Evolutionary conservation across 1,140 invertebrate genomes (phyloP).

Genomic region (Goniozus legneri): DNA sequence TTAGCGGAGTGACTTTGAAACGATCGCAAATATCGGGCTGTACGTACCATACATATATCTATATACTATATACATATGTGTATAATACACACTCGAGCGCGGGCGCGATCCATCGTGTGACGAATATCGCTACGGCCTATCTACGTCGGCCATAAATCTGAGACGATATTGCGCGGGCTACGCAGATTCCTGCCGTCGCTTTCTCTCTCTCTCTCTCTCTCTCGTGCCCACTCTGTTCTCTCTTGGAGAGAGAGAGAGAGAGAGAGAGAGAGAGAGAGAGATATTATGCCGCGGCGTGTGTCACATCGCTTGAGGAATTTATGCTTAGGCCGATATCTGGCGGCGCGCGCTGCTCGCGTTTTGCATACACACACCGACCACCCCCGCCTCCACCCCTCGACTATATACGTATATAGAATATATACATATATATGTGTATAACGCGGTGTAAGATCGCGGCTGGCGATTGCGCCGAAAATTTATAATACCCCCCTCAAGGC

Average conservation of each 20-base stretch:
- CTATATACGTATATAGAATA: no score
- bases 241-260: no score
- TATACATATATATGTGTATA: no score
- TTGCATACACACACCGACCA: conserved; percentile 16
- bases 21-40: no score
- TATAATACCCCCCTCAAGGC: conserved; percentile 34
- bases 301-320: conserved; percentile 35
- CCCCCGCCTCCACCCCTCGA: no score
- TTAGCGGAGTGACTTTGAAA: no score
- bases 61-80: no score
- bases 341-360: conserved; percentile 14
- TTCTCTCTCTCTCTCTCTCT: no score
- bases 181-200: neutral
- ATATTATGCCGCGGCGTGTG: conserved; percentile 28
- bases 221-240: no score
- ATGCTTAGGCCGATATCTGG: conserved; percentile 35
- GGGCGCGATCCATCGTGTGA: conserved; percentile 34
- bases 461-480: conserved; percentile 36
- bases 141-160: conserved; percentile 41
- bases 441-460: conserved; percentile 37
- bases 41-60: no score
- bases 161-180: conserved; percentile 35
- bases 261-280: no score
- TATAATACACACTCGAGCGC: conserved; percentile 12
- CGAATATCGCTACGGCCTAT: conserved; percentile 34